phyloP scores from a whole-genome alignment of 2,113 vertebrate species.

The Fukomys damarensis region DNA sequence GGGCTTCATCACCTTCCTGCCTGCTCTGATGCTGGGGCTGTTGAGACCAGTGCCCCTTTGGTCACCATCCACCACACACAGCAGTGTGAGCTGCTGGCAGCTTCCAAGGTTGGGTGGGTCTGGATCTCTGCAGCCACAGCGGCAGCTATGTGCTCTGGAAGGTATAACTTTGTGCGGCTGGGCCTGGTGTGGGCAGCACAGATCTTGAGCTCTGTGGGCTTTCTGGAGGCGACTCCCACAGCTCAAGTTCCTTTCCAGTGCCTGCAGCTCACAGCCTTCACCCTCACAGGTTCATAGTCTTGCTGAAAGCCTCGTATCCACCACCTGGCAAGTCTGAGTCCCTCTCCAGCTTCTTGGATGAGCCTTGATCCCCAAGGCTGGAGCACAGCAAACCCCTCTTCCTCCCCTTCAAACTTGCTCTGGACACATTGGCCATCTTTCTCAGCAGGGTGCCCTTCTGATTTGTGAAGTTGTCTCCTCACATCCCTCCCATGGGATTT shows the following conservation, averaged over 20 bases:
- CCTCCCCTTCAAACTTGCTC: not conserved
- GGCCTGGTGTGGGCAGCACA: too few relatives aligned
- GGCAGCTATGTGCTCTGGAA: too few relatives aligned
- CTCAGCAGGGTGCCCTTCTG: not conserved
- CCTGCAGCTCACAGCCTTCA: not conserved
- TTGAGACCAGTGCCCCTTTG: constrained; percentile 93
- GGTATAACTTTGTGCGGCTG: not conserved
- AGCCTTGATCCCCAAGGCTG: not conserved
- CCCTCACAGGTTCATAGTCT: not conserved
- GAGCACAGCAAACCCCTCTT: not conserved
- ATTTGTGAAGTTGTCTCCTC: not conserved
- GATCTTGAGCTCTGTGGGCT: not conserved
- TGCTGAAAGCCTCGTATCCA: not conserved
- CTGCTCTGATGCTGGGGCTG: constrained; percentile 93
- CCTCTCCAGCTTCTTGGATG: not conserved
- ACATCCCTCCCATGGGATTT: not conserved
- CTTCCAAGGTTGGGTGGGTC: too few relatives aligned
- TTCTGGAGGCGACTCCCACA: not conserved
- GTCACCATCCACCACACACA: constrained; percentile 96
- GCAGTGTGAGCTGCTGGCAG: constrained; percentile 88
- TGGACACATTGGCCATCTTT: not conserved
- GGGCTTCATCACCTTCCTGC: constrained; percentile 75
- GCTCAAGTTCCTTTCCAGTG: too few relatives aligned
- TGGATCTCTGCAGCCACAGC: too few relatives aligned
- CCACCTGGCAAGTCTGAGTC: too few relatives aligned